Base-by-base conservation (phyloP, 2,888 invertebrate genomes). In the Ormia ochracea region DNA sequence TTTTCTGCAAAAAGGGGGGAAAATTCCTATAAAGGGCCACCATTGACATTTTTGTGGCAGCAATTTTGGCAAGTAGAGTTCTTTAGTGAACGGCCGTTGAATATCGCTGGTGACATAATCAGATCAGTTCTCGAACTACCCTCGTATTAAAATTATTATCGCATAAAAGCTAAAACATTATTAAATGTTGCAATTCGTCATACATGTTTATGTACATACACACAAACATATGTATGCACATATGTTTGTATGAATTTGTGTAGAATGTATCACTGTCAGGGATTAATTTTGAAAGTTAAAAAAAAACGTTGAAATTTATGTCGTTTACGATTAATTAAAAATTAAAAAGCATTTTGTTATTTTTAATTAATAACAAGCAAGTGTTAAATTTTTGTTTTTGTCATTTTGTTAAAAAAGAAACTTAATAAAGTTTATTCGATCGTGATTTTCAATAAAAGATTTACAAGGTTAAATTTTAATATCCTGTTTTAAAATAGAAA, bases 221-320 rank as follows among this genome's bases (percentile, higher is more conserved):
- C n/a, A n/a, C n/a, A n/a, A n/a, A n/a, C n/a, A n/a, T n/a, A n/a
- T n/a, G n/a, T n/a, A n/a, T n/a, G n/a, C n/a, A n/a, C n/a, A n/a
- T n/a, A n/a, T n/a, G n/a, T n/a, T n/a, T n/a, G n/a, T n/a, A n/a
- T n/a, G n/a, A n/a, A n/a, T n/a, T n/a, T n/a, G n/a, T n/a, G n/a
- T n/a, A n/a, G n/a, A n/a, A 26, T 23, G 54, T 54, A 21, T 43
- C 72, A 63, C 43, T 61, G 72, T 26, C 23, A 63, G 26, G 52
- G 43, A 33, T 72, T 33, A 36, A 9, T 36, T 63, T 54, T 36
- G 72, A 72, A 72, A 72, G 61, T 52, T 61, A 0, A 68, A 33
- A 56, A 54, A 36, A 33, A 45, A 9, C 50, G 14, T 68, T 54
- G 43, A 45, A 17, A 26, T 6, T 66, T 52, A 19, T 66, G 52